These are phyloP conservation scores for Ciona savignyi DNA, from an alignment of 23 tunicate genomes.

Conservation along the genomic window DNA sequence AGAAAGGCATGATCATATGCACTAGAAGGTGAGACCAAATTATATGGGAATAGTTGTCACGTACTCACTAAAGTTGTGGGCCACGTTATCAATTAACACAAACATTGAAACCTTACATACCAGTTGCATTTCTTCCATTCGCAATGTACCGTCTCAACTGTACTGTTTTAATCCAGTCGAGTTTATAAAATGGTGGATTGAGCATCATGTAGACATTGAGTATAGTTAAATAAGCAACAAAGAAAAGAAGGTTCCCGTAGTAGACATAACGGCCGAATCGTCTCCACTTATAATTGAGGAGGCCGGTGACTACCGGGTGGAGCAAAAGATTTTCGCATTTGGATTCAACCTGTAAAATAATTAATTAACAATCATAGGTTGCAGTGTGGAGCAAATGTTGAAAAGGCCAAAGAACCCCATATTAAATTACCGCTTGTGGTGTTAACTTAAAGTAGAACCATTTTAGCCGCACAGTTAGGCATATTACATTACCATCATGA, in stretches of 20 bases:
- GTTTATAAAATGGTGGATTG: slow-evolving; percentile 61
- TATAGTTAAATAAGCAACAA: slow-evolving; percentile 38
- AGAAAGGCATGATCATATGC: too few relatives aligned
- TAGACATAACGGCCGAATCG: slow-evolving; percentile 88
- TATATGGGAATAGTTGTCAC: too few relatives aligned
- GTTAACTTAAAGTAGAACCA: too few relatives aligned
- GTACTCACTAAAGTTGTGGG: too few relatives aligned
- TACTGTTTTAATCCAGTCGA: slow-evolving; percentile 58
- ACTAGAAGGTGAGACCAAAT: too few relatives aligned
- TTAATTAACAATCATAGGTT: too few relatives aligned
- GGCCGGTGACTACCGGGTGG: slow-evolving; percentile 91
- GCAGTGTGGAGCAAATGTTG: too few relatives aligned
- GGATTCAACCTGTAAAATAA: slow-evolving; percentile 64
- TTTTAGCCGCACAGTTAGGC: too few relatives aligned
- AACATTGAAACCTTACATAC: slow-evolving; percentile 5
- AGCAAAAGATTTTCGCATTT: slow-evolving; percentile 81
- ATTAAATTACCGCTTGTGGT: too few relatives aligned
- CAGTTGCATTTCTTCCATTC: slow-evolving; percentile 13
- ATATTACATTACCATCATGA: too few relatives aligned
- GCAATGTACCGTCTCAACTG: not conserved
- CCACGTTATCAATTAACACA: not conserved
- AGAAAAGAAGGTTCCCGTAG: slow-evolving; percentile 59
- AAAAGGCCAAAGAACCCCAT: too few relatives aligned
- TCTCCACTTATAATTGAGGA: slow-evolving; percentile 88
- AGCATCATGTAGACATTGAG: slow-evolving; percentile 88